phyloP scores from a whole-genome alignment of 1,140 invertebrate species.

The Leptinotarsa undecemlineata region DNA sequence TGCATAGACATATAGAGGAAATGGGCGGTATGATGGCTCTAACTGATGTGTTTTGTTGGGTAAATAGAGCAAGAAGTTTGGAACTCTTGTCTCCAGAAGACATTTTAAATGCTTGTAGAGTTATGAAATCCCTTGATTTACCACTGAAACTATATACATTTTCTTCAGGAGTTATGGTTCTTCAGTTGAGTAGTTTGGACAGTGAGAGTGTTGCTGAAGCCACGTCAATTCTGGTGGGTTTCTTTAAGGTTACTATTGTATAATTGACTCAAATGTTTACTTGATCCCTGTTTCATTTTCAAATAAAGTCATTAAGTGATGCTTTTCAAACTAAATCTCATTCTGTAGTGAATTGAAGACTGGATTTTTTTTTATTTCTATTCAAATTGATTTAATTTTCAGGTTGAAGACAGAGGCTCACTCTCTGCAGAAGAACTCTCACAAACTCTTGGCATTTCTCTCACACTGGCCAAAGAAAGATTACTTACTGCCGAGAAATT shows the following conservation, averaged over 20 bases:
- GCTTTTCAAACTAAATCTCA: background rate
- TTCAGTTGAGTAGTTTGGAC: conserved; percentile 79
- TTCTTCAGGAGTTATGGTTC: conserved; percentile 88
- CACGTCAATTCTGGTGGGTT: conserved; percentile 70
- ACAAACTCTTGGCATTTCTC: conserved; percentile 77
- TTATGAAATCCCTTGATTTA: conserved; percentile 66
- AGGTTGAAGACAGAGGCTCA: conserved; percentile 75
- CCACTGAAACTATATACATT: conserved; percentile 82
- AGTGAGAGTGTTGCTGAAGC: conserved; percentile 76
- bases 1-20: conserved; percentile 84
- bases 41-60: conserved; percentile 94
- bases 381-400: conserved; percentile 45
- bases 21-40: conserved; percentile 95
- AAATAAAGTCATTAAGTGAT: background rate
- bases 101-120: conserved; percentile 86
- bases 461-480: conserved; percentile 87
- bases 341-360: too few relatives aligned
- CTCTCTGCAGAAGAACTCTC: conserved; percentile 86
- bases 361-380: too few relatives aligned
- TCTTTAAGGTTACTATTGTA: too few relatives aligned
- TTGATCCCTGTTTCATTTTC: background rate
- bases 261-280: too few relatives aligned
- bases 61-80: conserved; percentile 87
- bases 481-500: conserved; percentile 80
- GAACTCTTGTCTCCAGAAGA: conserved; percentile 94